These are phyloP conservation scores for Cerastis rubricosa DNA, from an alignment of 2,888 invertebrate species.

Conservation along the genomic window DNA sequence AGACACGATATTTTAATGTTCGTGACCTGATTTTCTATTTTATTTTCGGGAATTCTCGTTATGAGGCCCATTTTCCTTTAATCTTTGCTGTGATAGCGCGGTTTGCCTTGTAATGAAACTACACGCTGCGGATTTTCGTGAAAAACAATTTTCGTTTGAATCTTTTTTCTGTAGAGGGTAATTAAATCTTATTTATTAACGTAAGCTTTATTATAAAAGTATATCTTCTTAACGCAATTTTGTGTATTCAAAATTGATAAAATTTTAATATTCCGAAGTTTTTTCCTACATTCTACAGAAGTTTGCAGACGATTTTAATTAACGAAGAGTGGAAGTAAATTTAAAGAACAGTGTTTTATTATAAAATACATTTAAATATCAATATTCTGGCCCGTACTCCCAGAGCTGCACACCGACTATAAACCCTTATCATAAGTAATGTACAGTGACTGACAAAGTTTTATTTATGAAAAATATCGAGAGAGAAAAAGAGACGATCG, in stretches of 20 bases:
- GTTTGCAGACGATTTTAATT: conserved; percentile 55
- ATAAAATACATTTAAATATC: conserved; percentile 36
- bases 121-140: conserved; percentile 22
- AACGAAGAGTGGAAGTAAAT: conserved; percentile 60
- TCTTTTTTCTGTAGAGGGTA: conserved; percentile 1
- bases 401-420: conserved; percentile 38
- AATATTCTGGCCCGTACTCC: conserved; percentile 36
- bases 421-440: conserved; percentile 27
- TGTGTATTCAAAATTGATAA: not conserved
- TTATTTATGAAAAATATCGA: not conserved
- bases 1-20: conserved; percentile 48
- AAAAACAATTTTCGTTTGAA: conserved; percentile 30
- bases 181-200: conserved; percentile 4
- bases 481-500: conserved; percentile 13
- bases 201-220: not conserved
- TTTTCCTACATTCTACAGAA: conserved; percentile 41
- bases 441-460: not conserved
- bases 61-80: conserved; percentile 39
- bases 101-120: conserved; percentile 39
- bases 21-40: conserved; percentile 36
- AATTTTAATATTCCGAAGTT: not conserved
- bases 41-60: conserved; percentile 33
- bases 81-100: conserved; percentile 42
- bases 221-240: conserved; percentile 3
- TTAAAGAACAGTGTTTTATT: conserved; percentile 26